Conservation (phyloP, 2,113 vertebrate species). For the Anguilla rostrata region DNA sequence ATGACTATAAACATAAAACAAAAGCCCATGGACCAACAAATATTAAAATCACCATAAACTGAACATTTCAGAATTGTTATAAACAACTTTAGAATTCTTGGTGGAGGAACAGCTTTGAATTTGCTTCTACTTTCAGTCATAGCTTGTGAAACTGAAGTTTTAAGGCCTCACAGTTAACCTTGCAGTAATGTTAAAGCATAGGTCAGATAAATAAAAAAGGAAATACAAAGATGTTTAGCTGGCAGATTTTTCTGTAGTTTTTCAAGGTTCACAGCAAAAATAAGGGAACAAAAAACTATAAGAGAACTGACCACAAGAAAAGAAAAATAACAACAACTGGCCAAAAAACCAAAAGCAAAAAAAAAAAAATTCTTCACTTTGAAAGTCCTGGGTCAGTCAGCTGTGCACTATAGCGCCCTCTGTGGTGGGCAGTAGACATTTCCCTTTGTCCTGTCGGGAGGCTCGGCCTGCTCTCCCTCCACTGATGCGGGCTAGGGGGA, state of each 20-base stretch:
- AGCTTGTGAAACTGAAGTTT: slow-evolving; percentile 54
- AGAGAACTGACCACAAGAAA: background rate
- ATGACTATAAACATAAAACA: background rate
- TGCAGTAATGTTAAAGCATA: slow-evolving; percentile 49
- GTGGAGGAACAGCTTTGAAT: slow-evolving; percentile 41
- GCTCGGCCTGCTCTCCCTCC: background rate
- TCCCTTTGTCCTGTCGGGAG: slow-evolving; percentile 44
- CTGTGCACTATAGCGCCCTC: slow-evolving; percentile 41
- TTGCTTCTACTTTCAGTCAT: slow-evolving; percentile 38
- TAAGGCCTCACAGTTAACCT: slow-evolving; percentile 66
- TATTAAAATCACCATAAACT: background rate
- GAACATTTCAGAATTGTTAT: slow-evolving; percentile 12
- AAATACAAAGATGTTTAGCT: background rate
- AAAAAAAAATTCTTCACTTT: slow-evolving; percentile 62
- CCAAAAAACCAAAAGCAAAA: slow-evolving; percentile 18
- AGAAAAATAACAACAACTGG: background rate
- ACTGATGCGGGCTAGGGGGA: background rate
- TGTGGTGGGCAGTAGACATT: slow-evolving; percentile 46
- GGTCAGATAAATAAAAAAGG: slow-evolving; percentile 24
- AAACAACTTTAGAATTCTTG: slow-evolving; percentile 30
- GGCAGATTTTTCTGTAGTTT: background rate
- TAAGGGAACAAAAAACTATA: slow-evolving; percentile 4
- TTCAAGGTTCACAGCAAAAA: slow-evolving; percentile 27
- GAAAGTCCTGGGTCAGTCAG: slow-evolving; percentile 43
- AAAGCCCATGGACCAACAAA: background rate